These are phyloP conservation scores for Campylorhamphus procurvoides DNA, from an alignment of 2,113 vertebrate genomes.

Conservation along the genomic window DNA sequence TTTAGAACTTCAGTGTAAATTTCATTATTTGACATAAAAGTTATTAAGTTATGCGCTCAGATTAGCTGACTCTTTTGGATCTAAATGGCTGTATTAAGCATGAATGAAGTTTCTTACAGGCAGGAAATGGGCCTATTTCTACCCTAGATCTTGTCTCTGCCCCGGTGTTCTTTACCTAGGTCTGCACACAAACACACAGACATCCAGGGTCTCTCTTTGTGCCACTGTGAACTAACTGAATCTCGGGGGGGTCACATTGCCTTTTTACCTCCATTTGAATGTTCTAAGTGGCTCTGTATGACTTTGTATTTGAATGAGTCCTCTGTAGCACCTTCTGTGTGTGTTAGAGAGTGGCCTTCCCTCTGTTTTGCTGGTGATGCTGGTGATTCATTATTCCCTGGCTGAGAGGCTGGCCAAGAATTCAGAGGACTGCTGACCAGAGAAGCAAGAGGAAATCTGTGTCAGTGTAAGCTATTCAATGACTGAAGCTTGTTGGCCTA, in stretches of 20 bases:
- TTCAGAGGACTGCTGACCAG: neutral
- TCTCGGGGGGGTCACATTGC: neutral
- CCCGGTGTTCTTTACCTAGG: neutral
- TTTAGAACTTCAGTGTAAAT: neutral
- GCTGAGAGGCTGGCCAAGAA: neutral
- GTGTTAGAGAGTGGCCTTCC: neutral
- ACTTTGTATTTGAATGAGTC: neutral
- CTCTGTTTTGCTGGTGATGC: neutral
- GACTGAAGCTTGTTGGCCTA: neutral
- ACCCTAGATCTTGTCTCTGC: neutral
- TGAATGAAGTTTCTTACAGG: neutral
- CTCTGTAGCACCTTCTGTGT: neutral
- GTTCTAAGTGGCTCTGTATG: neutral
- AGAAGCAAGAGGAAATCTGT: neutral
- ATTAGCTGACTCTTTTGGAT: neutral
- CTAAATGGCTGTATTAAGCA: neutral
- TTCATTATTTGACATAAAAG: neutral
- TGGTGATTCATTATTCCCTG: neutral
- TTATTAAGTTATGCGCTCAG: neutral
- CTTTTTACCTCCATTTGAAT: neutral
- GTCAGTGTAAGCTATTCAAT: neutral
- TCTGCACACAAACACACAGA: neutral
- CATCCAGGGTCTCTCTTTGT: neutral
- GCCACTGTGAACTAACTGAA: neutral
- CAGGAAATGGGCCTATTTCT: neutral